Base-by-base conservation (phyloP, 2,797 vertebrate genomes). In the Cirrhinus molitorella region DNA sequence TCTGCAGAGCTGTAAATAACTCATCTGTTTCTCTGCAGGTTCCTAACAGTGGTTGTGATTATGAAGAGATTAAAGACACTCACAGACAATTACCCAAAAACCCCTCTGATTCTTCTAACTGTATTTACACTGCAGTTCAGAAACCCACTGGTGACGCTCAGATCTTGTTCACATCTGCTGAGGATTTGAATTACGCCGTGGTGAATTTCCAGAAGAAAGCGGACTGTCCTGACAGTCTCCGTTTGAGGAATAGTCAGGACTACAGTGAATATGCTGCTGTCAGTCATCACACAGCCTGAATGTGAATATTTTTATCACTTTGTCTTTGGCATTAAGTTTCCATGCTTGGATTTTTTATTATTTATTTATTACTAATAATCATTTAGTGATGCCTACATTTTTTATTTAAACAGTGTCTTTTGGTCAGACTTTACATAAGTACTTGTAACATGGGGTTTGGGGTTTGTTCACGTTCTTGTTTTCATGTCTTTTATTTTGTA, bases 131-230 rank as follows among this genome's bases (percentile, higher is more conserved):
- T 17, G 17, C 67, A 25, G 67, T 45, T 17, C 0, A 70, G n/a
- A 45, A 70, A 70, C 21, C 21, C 37, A 8, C 37, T 47, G 43
- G 13, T 17, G 68, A 28, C 14, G 49, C 68, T 71, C 9, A 71
- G 14, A 2, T 23, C 43, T 49, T 16, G 11, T 3, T 71, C 68
- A 17, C 43, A 11, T 49, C 68, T 71, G 45, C 23, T 49, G 68
- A 71, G 45, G 45, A 49, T 71, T 4, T 71, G 68, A 71, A 71
- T 71, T 71, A 71, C 23, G 4, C 68, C 5, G 45, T 49, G 4
- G 68, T 71, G 45, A 49, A 28, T 34, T 72, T 72, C 45, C 70
- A 21, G 0, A 51, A 21, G 45, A 1, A 11, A 31, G 5, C 68
- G 0, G 25, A 72, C 70, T 17, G 67, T 47, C 40, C 67, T 47